phyloP scores from a whole-genome alignment of 2,113 vertebrate genomes.

The Dolichotis patagonum region DNA sequence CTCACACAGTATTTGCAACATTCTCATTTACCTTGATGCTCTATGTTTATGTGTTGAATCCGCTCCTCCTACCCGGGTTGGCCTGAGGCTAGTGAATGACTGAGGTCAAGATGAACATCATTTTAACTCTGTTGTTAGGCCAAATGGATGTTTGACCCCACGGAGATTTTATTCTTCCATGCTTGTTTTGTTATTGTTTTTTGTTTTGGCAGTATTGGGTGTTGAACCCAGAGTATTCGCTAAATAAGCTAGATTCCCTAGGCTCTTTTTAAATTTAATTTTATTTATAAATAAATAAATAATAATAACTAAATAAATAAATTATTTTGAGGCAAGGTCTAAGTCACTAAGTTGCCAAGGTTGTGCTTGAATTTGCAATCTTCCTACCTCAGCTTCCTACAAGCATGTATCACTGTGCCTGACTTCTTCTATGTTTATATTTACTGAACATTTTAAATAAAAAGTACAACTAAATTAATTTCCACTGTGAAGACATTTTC shows the following conservation, averaged over 20 bases:
- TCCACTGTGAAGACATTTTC: neutral
- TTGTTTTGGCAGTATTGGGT: neutral
- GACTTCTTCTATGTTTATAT: neutral
- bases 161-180: neutral
- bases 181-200: neutral
- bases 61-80: neutral
- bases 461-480: neutral
- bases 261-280: neutral
- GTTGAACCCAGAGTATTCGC: neutral
- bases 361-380: neutral
- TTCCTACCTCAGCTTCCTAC: neutral
- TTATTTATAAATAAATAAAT: too few species aligned
- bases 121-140: neutral
- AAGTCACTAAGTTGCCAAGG: neutral
- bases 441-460: neutral
- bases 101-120: neutral
- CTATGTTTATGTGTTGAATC: neutral
- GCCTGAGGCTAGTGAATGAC: neutral
- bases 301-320: neutral
- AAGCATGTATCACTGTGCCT: neutral
- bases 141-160: neutral
- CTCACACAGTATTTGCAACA: neutral
- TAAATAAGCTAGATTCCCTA: neutral
- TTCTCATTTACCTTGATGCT: neutral
- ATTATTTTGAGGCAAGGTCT: neutral